A percentile compares a stretch with the other conserved stretches of the same genome.
phyloP scores from a whole-genome alignment of 2,797 vertebrate species.

The Lutjanus campechanus region DNA sequence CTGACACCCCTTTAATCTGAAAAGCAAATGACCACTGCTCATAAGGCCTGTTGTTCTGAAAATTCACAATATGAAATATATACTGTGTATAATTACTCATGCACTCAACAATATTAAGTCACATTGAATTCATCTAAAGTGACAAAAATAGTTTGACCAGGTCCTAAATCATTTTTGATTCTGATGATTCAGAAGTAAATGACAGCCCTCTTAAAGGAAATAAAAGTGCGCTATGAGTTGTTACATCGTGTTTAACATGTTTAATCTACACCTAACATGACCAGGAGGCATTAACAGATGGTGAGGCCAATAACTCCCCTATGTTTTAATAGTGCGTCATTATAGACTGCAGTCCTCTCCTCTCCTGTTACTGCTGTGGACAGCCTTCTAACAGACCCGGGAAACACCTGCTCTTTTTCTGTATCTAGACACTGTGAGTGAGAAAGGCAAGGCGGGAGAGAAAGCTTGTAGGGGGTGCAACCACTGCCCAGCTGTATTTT shows the following conservation, averaged over 20 bases:
- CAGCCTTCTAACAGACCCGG: slow-evolving; percentile 53
- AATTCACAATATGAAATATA: not conserved
- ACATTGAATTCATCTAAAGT: not conserved
- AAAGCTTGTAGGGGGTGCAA: slow-evolving; percentile 41
- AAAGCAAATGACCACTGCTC: no score
- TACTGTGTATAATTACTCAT: not conserved
- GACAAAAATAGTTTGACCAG: not conserved
- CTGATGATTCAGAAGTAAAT: slow-evolving; percentile 3
- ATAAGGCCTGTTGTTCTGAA: no score
- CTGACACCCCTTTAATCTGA: no score
- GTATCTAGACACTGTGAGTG: slow-evolving; percentile 10
- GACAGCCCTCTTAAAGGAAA: not conserved
- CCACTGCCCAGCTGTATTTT: slow-evolving; percentile 66
- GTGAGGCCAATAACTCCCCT: not conserved
- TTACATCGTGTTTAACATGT: slow-evolving; percentile 7
- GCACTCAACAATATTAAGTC: not conserved
- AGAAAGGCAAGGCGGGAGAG: slow-evolving; percentile 14
- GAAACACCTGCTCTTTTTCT: slow-evolving; percentile 69
- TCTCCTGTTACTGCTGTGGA: slow-evolving; percentile 30
- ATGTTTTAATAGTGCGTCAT: slow-evolving; percentile 26
- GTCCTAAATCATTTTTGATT: not conserved
- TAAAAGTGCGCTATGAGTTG: not conserved
- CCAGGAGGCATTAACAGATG: slow-evolving; percentile 7
- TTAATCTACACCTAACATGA: slow-evolving; percentile 4
- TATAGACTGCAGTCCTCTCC: slow-evolving; percentile 19